Base-by-base conservation (phyloP, 1,140 invertebrate genomes). In the Bacillus rossius region DNA sequence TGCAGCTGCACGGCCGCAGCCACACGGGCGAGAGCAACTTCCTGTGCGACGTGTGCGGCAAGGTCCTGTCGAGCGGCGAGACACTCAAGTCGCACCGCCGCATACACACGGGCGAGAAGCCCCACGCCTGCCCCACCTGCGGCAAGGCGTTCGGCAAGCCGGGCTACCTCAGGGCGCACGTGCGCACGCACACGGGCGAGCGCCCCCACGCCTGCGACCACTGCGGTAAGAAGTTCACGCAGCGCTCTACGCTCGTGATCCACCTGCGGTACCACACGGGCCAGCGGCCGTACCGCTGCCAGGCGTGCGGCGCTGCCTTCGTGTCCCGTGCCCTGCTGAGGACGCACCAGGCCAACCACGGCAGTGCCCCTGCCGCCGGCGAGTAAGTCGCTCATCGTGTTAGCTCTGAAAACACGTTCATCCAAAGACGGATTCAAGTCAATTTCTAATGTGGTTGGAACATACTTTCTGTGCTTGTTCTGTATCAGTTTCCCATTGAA, bases 151-250 rank as follows among this genome's bases (percentile, higher is more conserved):
- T 85, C 60, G 77, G 19, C 8, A 26, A 53, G 17, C 20, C 25
- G 17, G 20, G 41, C 25, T 45, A 88, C 65, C 67, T 89, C 2
- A 83, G 87, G 55, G 84, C 86, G 0, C 87, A 90, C 64, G 67
- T 86, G 10, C 73, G 87, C 13, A 80, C 86, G 5, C 87, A 90
- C 66, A 89, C 86, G 0, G 87, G 86, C 0, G 85, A 88, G 62
- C 83, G 86, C 54, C 86, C 87, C 0, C 23, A 71, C 68, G 42
- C 55, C 7, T 68, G 66, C 52, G 64, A 62, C 1, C 67, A 72
- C 49, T 67, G 64, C 48, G 59, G 59, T 10, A 63, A 61, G 23
- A 13, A 40, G 20, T 63, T 63, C 60, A 53, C 59, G 13, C 59
- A 62, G 62, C 48, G 26, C 7, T 57, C 60, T 0, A 23, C 48